phyloP scores from a whole-genome alignment of 2,797 vertebrate species.

The Cossypha caffra region DNA sequence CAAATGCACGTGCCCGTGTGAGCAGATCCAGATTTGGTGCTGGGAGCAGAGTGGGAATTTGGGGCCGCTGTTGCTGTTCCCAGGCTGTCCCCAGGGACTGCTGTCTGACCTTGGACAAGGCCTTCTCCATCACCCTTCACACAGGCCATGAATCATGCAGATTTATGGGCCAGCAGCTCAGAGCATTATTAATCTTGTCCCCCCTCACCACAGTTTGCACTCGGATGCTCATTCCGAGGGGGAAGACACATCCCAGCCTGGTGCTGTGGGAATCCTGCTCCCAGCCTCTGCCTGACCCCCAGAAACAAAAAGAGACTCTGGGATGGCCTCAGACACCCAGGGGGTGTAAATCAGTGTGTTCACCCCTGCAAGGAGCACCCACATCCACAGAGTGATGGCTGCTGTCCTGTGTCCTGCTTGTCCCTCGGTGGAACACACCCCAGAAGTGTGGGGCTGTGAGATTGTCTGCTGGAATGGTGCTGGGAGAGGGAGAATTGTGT shows the following conservation, averaged over 20 bases:
- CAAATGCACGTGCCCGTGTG: background rate
- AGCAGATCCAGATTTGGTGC: background rate
- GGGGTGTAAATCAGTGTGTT: background rate
- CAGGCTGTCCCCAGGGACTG: background rate
- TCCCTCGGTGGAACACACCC: background rate
- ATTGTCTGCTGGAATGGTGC: background rate
- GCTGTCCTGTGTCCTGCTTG: background rate
- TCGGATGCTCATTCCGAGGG: background rate
- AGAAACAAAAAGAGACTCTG: background rate
- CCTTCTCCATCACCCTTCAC: conserved; percentile 44
- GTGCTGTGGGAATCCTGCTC: background rate
- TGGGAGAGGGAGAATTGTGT: background rate
- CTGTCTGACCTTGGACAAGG: conserved; percentile 52
- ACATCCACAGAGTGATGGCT: background rate
- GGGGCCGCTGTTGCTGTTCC: background rate
- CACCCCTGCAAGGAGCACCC: background rate
- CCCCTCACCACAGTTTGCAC: background rate
- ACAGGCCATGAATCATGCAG: background rate
- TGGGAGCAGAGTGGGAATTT: conserved; percentile 22
- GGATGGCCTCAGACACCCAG: background rate
- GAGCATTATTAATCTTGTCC: background rate
- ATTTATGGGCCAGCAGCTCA: background rate
- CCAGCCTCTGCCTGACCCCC: background rate
- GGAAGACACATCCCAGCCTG: background rate
- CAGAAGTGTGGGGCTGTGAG: background rate